Percentiles rank a stretch among this genome's conserved stretches.
These are phyloP conservation scores for Petaurus breviceps DNA, from an alignment of 2,113 vertebrate species.

Conservation along the genomic window DNA sequence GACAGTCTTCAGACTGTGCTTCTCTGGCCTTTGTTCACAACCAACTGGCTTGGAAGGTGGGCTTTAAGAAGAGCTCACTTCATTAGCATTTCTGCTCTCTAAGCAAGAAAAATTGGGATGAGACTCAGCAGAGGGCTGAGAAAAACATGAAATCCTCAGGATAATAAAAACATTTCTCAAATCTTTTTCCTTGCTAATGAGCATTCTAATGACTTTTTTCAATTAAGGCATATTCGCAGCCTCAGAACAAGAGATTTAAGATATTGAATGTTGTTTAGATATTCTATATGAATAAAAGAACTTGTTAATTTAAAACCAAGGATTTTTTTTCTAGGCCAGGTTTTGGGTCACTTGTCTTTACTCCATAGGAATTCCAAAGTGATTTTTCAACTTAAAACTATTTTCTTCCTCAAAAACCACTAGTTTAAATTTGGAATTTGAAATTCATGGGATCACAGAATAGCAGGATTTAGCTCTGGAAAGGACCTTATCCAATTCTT, in stretches of 20 bases:
- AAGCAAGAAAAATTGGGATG: conserved; percentile 61
- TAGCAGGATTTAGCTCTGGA: background rate
- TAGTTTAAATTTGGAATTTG: background rate
- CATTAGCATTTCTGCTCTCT: conserved; percentile 65
- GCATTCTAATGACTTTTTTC: conserved; percentile 48
- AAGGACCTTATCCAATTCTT: background rate
- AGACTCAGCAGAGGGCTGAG: background rate
- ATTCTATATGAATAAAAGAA: background rate
- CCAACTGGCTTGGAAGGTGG: conserved; percentile 36
- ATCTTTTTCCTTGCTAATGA: conserved; percentile 50
- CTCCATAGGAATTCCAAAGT: background rate
- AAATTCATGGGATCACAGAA: background rate
- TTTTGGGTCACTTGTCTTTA: background rate
- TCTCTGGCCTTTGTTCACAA: conserved; percentile 58
- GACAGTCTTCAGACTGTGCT: background rate
- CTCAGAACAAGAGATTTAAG: background rate
- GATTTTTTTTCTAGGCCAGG: background rate
- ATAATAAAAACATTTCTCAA: conserved; percentile 44
- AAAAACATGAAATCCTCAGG: conserved; percentile 40
- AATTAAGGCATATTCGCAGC: conserved; percentile 52
- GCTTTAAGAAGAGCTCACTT: conserved; percentile 27
- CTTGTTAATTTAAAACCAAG: background rate
- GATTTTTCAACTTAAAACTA: background rate
- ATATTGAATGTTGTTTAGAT: background rate
- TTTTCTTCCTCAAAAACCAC: background rate